A percentile compares a stretch with the other conserved stretches of the same genome.
These are phyloP conservation scores for Hydrotaea diabolus DNA, from an alignment of 2,888 invertebrate species.

Conservation along the genomic window DNA sequence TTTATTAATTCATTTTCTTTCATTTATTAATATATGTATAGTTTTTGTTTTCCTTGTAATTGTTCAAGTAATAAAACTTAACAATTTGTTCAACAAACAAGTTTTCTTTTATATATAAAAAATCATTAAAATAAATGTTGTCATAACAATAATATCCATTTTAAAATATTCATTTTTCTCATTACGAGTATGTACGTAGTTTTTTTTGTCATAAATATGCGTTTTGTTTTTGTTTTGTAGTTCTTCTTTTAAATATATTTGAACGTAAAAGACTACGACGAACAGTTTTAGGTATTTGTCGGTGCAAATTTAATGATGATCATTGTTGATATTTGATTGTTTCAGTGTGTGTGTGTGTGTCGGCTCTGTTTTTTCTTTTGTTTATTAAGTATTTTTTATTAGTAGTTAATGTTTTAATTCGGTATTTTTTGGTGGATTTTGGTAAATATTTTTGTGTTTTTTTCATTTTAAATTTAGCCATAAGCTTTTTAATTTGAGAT, in stretches of 20 bases:
- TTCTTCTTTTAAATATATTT: conserved; percentile 17
- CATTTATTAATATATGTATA: conserved; percentile 19
- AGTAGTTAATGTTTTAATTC: too few relatives aligned
- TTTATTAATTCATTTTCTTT: conserved; percentile 9
- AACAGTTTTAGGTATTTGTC: conserved; percentile 41
- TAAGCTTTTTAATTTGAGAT: too few relatives aligned
- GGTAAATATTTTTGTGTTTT: too few relatives aligned
- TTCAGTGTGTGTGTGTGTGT: background rate
- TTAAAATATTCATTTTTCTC: conserved; percentile 28
- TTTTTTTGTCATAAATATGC: conserved; percentile 10
- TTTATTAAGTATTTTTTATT: conserved; percentile 15
- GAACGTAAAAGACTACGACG: conserved; percentile 34
- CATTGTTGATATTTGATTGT: conserved; percentile 13
- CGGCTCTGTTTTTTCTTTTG: conserved; percentile 4
- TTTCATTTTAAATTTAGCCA: too few relatives aligned
- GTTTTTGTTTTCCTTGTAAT: conserved; percentile 6
- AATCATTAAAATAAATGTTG: conserved; percentile 52
- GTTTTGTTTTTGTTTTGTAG: background rate
- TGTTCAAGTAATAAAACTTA: conserved; percentile 45
- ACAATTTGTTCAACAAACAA: conserved; percentile 36
- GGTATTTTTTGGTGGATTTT: too few relatives aligned
- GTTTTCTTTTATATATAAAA: conserved; percentile 40
- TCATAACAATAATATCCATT: conserved; percentile 31
- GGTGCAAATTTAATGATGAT: conserved; percentile 31
- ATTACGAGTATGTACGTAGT: background rate